phyloP scores from a whole-genome alignment of 2,797 vertebrate genomes.

The Anguilla anguilla region DNA sequence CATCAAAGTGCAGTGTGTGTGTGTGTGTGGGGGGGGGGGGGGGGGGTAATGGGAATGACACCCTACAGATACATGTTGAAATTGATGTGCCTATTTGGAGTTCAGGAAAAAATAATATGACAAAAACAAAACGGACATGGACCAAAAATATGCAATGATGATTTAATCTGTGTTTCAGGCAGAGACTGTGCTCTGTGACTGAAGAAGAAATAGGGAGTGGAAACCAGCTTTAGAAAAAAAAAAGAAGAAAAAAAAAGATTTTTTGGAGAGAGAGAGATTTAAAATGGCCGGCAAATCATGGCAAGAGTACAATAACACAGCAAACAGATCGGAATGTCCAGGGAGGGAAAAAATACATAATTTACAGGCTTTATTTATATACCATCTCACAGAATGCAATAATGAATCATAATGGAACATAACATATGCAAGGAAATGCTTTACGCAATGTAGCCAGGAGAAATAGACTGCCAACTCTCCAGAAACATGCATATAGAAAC shows the following conservation, averaged over 20 bases:
- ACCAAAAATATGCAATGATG: background rate
- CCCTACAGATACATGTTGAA: background rate
- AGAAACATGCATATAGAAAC: background rate
- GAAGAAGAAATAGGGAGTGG: background rate
- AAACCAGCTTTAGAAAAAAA: background rate
- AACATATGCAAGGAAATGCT: background rate
- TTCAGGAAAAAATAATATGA: background rate
- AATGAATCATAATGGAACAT: conserved; percentile 7
- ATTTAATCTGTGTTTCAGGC: background rate
- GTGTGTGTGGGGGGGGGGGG: too few relatives aligned
- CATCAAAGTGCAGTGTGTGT: too few relatives aligned
- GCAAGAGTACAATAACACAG: background rate
- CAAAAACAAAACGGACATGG: too few relatives aligned
- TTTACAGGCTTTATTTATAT: background rate
- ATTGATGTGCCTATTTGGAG: background rate
- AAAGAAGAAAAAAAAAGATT: background rate
- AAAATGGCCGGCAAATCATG: background rate
- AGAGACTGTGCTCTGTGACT: background rate
- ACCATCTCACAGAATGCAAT: background rate
- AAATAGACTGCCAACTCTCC: background rate
- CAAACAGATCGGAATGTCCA: conserved; percentile 4
- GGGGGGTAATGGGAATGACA: too few relatives aligned
- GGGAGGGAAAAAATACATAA: conserved; percentile 5
- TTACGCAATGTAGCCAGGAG: background rate
- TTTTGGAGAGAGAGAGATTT: background rate